phyloP scores from a whole-genome alignment of 1,140 invertebrate species.

The Oryctes rhinoceros region DNA sequence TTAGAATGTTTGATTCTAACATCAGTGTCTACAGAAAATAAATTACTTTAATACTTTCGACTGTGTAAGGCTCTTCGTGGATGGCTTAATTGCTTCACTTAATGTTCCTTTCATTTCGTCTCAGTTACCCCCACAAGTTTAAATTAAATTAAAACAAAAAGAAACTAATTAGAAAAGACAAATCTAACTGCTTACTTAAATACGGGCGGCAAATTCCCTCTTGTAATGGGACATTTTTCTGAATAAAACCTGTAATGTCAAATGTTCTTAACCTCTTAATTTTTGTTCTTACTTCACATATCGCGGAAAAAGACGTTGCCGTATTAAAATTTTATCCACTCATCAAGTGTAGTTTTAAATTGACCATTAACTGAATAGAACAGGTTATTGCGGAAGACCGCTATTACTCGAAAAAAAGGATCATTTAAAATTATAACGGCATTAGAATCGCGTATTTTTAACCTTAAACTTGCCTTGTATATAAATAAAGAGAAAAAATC shows the following conservation, averaged over 20 bases:
- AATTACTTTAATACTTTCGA: too few relatives aligned
- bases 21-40: too few relatives aligned
- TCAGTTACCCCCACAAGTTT: background rate
- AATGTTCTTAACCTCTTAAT: conserved; percentile 14
- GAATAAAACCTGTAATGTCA: conserved; percentile 2
- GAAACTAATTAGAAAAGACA: background rate
- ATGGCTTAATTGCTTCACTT: too few relatives aligned
- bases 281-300: conserved; percentile 7
- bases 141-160: background rate
- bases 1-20: too few relatives aligned
- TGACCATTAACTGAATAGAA: conserved; percentile 25
- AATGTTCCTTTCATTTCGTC: background rate
- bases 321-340: conserved; percentile 4
- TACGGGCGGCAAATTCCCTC: background rate
- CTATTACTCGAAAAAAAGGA: background rate
- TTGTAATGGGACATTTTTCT: background rate
- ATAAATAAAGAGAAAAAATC: background rate
- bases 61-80: too few relatives aligned
- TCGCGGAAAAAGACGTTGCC: background rate
- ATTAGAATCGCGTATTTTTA: conserved; percentile 27
- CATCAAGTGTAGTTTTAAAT: conserved; percentile 1
- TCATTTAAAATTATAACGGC: conserved; percentile 32
- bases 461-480: background rate
- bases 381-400: conserved; percentile 18
- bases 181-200: background rate